Evolutionary conservation across 2,113 vertebrate species (phyloP).

Genomic region (Chamaea fasciata): DNA sequence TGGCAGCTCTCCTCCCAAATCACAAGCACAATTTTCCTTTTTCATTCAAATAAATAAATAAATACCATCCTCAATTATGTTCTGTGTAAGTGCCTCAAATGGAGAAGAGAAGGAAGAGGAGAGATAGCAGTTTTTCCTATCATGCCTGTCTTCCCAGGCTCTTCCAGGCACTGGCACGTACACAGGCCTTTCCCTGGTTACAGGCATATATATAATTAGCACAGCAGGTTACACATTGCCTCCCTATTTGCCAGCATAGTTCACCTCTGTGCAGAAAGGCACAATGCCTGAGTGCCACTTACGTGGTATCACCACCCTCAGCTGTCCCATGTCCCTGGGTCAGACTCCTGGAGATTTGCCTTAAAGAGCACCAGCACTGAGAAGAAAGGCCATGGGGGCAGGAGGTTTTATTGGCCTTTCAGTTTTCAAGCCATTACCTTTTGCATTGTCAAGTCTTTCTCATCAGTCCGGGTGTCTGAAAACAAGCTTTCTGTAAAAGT

Average conservation of each 20-base stretch:
- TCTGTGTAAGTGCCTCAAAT: neutral
- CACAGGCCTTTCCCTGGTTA: neutral
- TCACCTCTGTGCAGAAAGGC: neutral
- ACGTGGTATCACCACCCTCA: neutral
- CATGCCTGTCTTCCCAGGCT: neutral
- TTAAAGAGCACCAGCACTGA: neutral
- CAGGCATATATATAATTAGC: slow-evolving; percentile 15
- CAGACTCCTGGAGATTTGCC: neutral
- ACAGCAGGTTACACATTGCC: neutral
- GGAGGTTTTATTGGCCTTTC: neutral
- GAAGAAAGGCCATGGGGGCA: neutral
- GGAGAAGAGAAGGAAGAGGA: neutral
- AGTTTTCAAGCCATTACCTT: neutral
- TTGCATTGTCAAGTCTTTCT: neutral
- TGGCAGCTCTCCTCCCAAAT: slow-evolving; percentile 40
- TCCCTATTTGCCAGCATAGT: neutral
- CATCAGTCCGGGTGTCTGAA: neutral
- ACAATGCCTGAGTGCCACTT: neutral
- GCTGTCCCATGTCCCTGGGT: neutral
- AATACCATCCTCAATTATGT: neutral
- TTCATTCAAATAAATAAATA: slow-evolving; percentile 49
- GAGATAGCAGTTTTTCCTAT: neutral
- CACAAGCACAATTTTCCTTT: slow-evolving; percentile 46
- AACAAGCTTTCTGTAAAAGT: neutral
- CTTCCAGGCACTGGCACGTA: neutral